Conservation (phyloP, 2,113 vertebrate species). For the Choloepus hoffmanni region DNA sequence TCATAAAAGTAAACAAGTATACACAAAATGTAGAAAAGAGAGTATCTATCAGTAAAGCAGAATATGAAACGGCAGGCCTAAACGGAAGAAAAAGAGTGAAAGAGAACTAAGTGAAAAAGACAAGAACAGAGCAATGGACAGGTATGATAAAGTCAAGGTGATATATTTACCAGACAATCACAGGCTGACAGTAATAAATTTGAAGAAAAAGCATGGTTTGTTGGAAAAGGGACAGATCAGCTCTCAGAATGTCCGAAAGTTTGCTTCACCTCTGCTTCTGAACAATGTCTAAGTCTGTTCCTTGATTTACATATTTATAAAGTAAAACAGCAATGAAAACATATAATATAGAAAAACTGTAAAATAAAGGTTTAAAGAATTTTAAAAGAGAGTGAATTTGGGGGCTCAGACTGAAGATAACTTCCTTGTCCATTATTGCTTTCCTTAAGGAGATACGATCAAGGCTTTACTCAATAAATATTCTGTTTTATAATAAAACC, state of each 20-base stretch:
- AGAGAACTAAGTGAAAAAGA: neutral
- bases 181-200: conserved; percentile 12
- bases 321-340: neutral
- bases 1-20: conserved; percentile 13
- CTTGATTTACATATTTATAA: conserved; percentile 19
- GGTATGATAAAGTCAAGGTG: neutral
- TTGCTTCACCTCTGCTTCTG: neutral
- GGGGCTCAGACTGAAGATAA: neutral
- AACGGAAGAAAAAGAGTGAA: neutral
- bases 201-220: neutral
- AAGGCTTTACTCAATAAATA: conserved; percentile 5
- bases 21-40: neutral
- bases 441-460: neutral
- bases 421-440: neutral
- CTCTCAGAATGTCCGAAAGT: neutral
- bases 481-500: neutral
- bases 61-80: neutral
- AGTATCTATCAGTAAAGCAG: neutral
- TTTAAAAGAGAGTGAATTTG: neutral
- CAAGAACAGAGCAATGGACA: neutral
- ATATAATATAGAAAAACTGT: neutral
- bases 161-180: neutral
- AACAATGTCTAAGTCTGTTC: neutral
- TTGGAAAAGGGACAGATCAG: neutral
- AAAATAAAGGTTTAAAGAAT: neutral